Base-by-base conservation (phyloP, 2,888 invertebrate genomes). In the Panzeria rudis region DNA sequence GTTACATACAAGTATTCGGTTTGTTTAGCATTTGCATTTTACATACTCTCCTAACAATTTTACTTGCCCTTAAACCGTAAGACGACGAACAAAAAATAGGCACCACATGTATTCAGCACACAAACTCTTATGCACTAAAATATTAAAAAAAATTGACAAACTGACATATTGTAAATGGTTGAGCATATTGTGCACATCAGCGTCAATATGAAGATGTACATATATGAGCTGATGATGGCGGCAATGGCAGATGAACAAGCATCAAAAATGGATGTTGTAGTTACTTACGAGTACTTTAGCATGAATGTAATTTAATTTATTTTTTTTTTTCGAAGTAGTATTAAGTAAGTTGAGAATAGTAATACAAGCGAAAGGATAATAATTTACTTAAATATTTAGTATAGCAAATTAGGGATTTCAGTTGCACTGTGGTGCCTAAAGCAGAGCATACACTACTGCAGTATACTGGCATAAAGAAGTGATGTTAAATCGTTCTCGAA, bases 11-110 rank as follows among this genome's bases (percentile, higher is more conserved):
- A 56, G n/a, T 35, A 50, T 52, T 66, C 5, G 44, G 68, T 81
- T 84, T 84, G 54, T 64, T 77, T 69, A 77, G 54, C 44, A 76
- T 85, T 85, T 85, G 52, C 66, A 85, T 85, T 82, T 80, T 44
- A 73, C 44, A 56, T 44, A n/a, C 69, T 78, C 84, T 75, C 76
- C 44, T 62, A 71, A 47, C 66, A 77, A 68, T 77, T 81, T 77
- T 56, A 73, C 61, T 66, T 78, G 69, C 69, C 75, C 69, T 71
- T 32, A 78, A 64, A 71, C 41, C 9, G 44, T 35, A 81, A 84
- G 59, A 54, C 59, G 72, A 56, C 66, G 56, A 68, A 76, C 61
- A 54, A 68, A 78, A 78, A 32, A 59, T 78, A 84, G 72, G 61
- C 84, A 78, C 50, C 38, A 71, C 25, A 13, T 35, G 17, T 59